Evolutionary conservation across 1,140 invertebrate genomes (phyloP).

Genomic region (Ostrea edulis): DNA sequence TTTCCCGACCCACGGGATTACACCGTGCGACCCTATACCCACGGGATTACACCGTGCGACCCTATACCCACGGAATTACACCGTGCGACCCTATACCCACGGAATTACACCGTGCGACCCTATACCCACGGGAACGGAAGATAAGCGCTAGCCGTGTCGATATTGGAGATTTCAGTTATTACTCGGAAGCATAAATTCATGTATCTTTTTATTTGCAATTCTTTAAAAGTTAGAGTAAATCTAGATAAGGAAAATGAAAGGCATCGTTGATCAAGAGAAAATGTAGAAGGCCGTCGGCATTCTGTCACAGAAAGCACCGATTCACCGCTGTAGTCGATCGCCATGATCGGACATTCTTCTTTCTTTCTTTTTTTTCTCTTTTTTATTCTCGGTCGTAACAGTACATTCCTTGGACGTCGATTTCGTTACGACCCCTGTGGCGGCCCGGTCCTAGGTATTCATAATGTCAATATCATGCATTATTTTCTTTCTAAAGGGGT

Average conservation of each 20-base stretch:
- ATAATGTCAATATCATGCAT: constrained; percentile 14
- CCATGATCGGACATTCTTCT: background rate
- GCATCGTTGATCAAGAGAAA: too few relatives aligned
- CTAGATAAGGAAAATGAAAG: too few relatives aligned
- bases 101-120: background rate
- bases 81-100: constrained; percentile 3
- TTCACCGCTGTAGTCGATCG: background rate
- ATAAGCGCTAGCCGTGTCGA: background rate
- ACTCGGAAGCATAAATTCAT: too few relatives aligned
- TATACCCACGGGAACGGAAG: too few relatives aligned
- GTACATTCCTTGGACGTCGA: background rate
- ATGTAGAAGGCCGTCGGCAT: too few relatives aligned
- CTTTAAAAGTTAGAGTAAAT: too few relatives aligned
- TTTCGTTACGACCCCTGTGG: background rate
- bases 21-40: background rate
- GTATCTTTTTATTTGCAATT: too few relatives aligned
- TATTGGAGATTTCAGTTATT: too few relatives aligned
- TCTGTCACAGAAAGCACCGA: background rate
- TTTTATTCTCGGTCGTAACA: too few relatives aligned
- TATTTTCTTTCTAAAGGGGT: background rate
- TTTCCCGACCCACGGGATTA: constrained; percentile 11
- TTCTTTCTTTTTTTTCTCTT: background rate
- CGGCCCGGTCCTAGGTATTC: background rate
- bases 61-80: too few relatives aligned
- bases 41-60: too few relatives aligned